Conservation (phyloP, 2,113 vertebrate genomes). For the Sclerurus mexicanus region DNA sequence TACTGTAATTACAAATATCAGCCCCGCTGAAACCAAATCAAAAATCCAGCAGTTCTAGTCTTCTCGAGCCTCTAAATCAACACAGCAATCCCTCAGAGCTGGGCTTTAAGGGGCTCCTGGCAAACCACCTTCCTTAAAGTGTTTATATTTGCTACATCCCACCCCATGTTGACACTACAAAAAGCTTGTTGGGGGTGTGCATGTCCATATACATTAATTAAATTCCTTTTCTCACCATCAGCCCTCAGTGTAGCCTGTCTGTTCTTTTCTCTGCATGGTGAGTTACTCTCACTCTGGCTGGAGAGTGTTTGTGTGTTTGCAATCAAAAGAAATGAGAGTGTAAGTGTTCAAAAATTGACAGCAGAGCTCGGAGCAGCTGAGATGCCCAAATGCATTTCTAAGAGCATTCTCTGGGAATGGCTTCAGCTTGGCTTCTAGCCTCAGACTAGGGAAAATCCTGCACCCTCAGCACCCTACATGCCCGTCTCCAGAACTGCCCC, state of each 20-base stretch:
- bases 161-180: rapidly evolving
- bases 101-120: not conserved
- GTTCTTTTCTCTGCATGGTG: not conserved
- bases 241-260: not conserved
- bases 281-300: not conserved
- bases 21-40: not conserved
- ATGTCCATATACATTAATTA: not conserved
- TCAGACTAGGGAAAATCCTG: rapidly evolving
- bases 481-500: not conserved
- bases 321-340: not conserved
- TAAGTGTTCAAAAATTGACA: not conserved
- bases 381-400: not conserved
- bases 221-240: not conserved
- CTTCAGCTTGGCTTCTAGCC: not conserved
- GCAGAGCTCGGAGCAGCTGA: not conserved
- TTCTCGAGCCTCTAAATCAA: rapidly evolving
- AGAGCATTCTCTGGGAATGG: rapidly evolving
- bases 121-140: not conserved
- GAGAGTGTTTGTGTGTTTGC: not conserved
- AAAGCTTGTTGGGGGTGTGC: not conserved
- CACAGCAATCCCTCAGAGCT: not conserved
- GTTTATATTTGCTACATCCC: rapidly evolving
- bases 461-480: rapidly evolving
- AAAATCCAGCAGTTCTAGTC: not conserved
- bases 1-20: rapidly evolving